Evolutionary conservation across 1,140 invertebrate genomes (phyloP).

Genomic region (Eurosta solidaginis): DNA sequence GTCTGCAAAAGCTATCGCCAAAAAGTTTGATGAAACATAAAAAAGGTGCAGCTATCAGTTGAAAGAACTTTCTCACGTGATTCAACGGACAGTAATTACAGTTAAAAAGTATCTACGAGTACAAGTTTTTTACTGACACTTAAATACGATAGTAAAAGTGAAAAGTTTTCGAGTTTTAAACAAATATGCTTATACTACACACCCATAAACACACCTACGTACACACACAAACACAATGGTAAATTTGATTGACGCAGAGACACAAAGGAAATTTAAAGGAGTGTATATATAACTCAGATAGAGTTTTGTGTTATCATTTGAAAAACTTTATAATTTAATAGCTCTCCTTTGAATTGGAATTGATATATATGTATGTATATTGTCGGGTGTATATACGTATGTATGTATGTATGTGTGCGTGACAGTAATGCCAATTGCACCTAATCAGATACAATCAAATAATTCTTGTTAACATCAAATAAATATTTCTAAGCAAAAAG

Average conservation of each 20-base stretch:
- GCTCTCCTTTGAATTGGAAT: not conserved
- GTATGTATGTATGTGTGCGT: not conserved
- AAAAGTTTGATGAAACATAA: not conserved
- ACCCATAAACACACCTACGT: no score
- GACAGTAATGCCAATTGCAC: not conserved
- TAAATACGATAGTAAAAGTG: constrained; percentile 7
- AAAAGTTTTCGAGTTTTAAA: not conserved
- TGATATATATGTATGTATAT: not conserved
- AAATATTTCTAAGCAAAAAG: not conserved
- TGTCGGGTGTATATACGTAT: no score
- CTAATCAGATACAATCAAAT: constrained; percentile 11
- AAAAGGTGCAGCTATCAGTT: not conserved
- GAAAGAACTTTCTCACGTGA: not conserved
- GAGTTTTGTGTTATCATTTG: not conserved
- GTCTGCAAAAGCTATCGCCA: not conserved
- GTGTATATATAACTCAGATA: no score
- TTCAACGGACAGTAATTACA: not conserved
- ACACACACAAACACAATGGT: no score
- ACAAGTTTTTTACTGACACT: not conserved
- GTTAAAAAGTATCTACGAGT: not conserved
- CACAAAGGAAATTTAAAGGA: not conserved
- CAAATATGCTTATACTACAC: no score
- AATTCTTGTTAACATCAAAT: constrained; percentile 11
- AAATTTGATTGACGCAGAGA: not conserved
- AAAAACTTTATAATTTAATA: no score